Evolutionary conservation across 37 sponge, comb jelly and placozoan species (phyloP), one percentile per base, ranked within the genome.

Genomic region (Aphrocallistes beatrix): DNA sequence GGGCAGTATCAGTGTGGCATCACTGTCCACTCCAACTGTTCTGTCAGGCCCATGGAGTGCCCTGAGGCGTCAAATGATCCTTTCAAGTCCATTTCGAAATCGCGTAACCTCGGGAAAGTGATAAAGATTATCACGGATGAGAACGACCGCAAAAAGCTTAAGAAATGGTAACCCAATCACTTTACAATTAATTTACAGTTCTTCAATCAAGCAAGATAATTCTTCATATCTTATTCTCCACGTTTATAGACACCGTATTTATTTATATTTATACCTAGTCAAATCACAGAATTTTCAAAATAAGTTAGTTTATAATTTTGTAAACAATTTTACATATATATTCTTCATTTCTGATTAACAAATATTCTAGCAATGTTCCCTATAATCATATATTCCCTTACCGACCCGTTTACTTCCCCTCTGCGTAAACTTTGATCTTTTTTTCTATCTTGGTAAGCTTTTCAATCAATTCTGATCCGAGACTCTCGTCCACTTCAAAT

Each of bases 51-150:
- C 25, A 60, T 60, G 75, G 75, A 60, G 75, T 60, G 75, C 34
- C 75, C 75, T 6, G 75, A 60, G 34, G 75, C 75, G 10, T 60
- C 75, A 3, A 60, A 60, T 30, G 75, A 60, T 60, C 75, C 75
- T 28, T 60, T 60, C 75, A 60, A 60, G n/a, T 60, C 75, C 8
- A 60, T 60, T 60, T 60, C 75, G n/a, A 60, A 60, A 60, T 60
- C 75, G 32, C 75, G 75, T 25, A 60, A 60, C n/a, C 21, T 60
- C 17, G 75, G 75, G 3, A 60, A 60, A 60, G 75, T 60, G 75
- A 60, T 60, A 60, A 60, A 60, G 75, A 60, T 60, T 6, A 60
- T 60, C 25, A 60, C 75, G n/a, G 75, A 60, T 13, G 75, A 60
- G 3, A 30, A 6, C 8, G 75, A 60, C n/a, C 75, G 75, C 34